Base-by-base conservation (phyloP, 2,888 invertebrate species). In the Pyrochroa serraticornis region DNA sequence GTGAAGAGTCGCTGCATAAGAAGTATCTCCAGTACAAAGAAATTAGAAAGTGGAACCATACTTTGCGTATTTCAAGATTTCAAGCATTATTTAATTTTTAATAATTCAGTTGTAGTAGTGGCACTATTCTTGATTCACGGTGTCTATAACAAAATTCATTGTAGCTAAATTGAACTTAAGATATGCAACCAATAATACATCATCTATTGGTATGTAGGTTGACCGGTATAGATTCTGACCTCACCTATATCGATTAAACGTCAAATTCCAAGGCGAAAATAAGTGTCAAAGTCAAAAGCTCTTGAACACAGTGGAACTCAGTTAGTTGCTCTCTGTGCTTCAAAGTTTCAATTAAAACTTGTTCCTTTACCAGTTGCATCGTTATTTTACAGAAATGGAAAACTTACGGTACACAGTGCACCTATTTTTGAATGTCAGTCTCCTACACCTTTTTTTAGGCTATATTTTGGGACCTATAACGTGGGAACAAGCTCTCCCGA, bases 391-490 rank as follows among this genome's bases (percentile, higher is more conserved):
- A 10, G 10, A 45, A 6, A 72, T 72, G 72, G 71, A 72, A 57
- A 67, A 72, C 58, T 65, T 72, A 62, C 63, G 60, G 71, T 71
- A 64, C 62, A 53, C 49, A 34, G 37, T 38, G 30, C 33, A 31
- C 46, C 30, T 37, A 37, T 10, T 45, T n/a, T n/a, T 7, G 1
- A 22, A 35, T 31, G 36, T 33, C 10, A 45, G 7, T 30, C 57
- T 80, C 80, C 33, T 78, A 91, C 89, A 74, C 81, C 93, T 58
- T 50, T 58, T 80, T 81, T 34, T 78, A 92, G 90, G 75, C 81
- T 94, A 64, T 92, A 92, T 78, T 84, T 93, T 70, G 87, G 90
- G 39, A 95, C 95, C 37, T 96, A 93, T 88, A 96, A 96, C 83
- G 95, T 96, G 48, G 93, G 92, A 34, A 90, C 92, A 0, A 88